These are phyloP conservation scores for Hirtodrosophila trivittata DNA, from an alignment of 2,888 invertebrate genomes.

Conservation along the genomic window DNA sequence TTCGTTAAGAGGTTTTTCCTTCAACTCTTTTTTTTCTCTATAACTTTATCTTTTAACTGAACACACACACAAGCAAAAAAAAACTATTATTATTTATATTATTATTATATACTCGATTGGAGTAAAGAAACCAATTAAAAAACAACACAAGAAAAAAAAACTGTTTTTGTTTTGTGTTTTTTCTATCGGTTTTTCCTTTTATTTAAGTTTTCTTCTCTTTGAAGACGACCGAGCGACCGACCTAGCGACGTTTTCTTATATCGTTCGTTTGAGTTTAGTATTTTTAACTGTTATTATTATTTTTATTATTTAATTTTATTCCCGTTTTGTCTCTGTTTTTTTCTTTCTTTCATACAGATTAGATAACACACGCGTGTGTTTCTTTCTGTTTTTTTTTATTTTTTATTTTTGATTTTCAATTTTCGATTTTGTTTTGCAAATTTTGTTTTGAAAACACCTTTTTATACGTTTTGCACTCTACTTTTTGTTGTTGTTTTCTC, in stretches of 20 bases:
- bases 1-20: slow-evolving; percentile 11
- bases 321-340: slow-evolving; percentile 17
- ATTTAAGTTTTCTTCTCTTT: too few relatives aligned
- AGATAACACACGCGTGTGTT: slow-evolving; percentile 75
- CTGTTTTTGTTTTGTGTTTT: slow-evolving; percentile 6
- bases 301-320: slow-evolving; percentile 22
- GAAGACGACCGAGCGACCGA: slow-evolving; percentile 28
- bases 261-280: slow-evolving; percentile 7
- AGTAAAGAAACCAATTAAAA: too few relatives aligned
- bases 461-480: neutral
- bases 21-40: neutral
- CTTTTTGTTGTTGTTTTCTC: neutral
- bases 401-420: neutral
- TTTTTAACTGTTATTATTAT: slow-evolving; percentile 10
- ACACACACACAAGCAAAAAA: slow-evolving; percentile 18
- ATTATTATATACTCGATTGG: too few relatives aligned
- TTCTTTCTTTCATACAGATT: slow-evolving; percentile 57
- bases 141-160: too few relatives aligned
- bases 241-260: neutral
- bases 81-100: too few relatives aligned
- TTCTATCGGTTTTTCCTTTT: too few relatives aligned
- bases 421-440: neutral
- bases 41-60: slow-evolving; percentile 8
- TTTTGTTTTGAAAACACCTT: too few relatives aligned
- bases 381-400: slow-evolving; percentile 24